Evolutionary conservation across 1,140 invertebrate genomes (phyloP).

Genomic region (Hirudo medicinalis): DNA sequence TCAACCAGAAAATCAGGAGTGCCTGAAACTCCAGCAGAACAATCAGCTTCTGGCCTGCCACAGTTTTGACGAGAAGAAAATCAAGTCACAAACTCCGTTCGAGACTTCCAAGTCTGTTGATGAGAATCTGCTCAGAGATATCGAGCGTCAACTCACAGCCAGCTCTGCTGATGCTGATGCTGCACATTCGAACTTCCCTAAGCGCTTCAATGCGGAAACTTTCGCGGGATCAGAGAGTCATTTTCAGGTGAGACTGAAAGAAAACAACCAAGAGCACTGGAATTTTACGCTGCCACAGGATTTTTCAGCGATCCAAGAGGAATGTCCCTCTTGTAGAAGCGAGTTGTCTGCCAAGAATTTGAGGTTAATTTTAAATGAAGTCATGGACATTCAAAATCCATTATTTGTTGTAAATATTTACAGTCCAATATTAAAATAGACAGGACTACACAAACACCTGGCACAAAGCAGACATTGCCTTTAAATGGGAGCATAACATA

Average conservation of each 20-base stretch:
- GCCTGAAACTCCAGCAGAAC: not conserved
- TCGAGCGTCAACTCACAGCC: not conserved
- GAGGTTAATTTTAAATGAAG: not conserved
- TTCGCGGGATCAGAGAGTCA: not conserved
- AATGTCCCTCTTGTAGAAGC: not conserved
- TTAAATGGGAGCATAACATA: too few species aligned
- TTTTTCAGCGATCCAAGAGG: not conserved
- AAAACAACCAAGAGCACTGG: not conserved
- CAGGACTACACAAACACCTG: too few species aligned
- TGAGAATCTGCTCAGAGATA: not conserved
- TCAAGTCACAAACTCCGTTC: not conserved
- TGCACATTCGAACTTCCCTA: too few species aligned
- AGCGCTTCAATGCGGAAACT: too few species aligned
- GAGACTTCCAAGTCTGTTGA: slow-evolving; percentile 6
- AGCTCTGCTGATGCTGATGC: too few species aligned
- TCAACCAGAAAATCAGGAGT: not conserved
- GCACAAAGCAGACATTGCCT: too few species aligned
- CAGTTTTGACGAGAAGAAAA: slow-evolving; percentile 11
- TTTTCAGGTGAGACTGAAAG: not conserved
- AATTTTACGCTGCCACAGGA: too few species aligned
- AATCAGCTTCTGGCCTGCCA: not conserved
- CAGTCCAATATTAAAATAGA: too few species aligned
- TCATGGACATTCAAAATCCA: not conserved
- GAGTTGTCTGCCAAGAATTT: not conserved
- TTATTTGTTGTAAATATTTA: not conserved